phyloP scores from a whole-genome alignment of 2,113 vertebrate species.

The Raja brachyura region DNA sequence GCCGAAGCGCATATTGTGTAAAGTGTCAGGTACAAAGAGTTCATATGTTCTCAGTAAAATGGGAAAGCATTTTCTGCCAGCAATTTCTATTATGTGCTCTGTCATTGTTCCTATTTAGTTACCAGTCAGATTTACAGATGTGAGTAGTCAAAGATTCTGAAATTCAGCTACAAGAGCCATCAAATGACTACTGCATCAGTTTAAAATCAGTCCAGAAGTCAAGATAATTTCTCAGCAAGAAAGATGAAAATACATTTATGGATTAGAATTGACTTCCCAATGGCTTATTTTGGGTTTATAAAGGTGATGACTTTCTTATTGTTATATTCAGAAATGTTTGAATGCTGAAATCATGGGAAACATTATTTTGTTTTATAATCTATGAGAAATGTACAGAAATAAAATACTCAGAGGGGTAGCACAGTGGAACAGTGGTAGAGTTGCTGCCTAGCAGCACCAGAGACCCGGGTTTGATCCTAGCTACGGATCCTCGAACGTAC shows the following conservation, averaged over 20 bases:
- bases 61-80: conserved; percentile 48
- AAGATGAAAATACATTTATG: neutral
- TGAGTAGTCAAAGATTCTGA: conserved; percentile 6
- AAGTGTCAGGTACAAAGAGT: conserved; percentile 59
- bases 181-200: conserved; percentile 3
- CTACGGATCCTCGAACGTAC: no score
- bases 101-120: conserved; percentile 36
- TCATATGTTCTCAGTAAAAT: conserved; percentile 52
- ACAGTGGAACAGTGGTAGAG: no score
- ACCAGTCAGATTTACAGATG: conserved; percentile 39
- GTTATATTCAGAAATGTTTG: neutral
- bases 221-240: neutral
- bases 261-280: neutral
- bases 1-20: conserved; percentile 59
- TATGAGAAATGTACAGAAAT: neutral
- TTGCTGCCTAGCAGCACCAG: no score
- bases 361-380: neutral
- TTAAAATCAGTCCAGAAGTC: conserved; percentile 14
- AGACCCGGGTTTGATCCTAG: no score
- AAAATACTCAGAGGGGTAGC: neutral
- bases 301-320: neutral
- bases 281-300: neutral
- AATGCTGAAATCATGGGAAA: neutral
- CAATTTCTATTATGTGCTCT: conserved; percentile 41
- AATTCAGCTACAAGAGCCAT: conserved; percentile 16